Evolutionary conservation across 2,888 invertebrate species (phyloP).

Genomic region (Cybosia mesomella): DNA sequence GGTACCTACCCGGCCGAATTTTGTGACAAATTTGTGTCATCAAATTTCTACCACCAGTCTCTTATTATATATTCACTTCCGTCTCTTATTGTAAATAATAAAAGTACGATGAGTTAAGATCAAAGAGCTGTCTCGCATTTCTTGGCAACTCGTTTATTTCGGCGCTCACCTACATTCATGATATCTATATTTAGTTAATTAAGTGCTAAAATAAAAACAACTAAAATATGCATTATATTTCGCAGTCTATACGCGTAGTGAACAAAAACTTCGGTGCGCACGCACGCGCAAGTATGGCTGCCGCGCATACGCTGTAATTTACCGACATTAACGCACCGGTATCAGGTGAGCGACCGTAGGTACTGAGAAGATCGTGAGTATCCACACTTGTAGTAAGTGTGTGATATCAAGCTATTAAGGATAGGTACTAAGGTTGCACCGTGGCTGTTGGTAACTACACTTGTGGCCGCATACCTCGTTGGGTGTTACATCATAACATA

Average conservation of each 20-base stretch:
- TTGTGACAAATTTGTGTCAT: too few relatives aligned
- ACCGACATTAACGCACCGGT: constrained; percentile 51
- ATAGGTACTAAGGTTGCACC: background rate
- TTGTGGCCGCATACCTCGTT: background rate
- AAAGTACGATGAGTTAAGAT: background rate
- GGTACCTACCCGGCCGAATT: too few relatives aligned
- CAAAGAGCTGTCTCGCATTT: background rate
- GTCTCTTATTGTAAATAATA: background rate
- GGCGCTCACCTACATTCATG: constrained; percentile 28
- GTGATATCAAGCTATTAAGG: constrained; percentile 2
- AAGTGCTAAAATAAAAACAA: constrained; percentile 20
- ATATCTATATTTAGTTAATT: constrained; percentile 30
- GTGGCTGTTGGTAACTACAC: background rate
- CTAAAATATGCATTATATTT: constrained; percentile 38
- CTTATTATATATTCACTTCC: too few relatives aligned
- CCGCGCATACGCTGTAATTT: constrained; percentile 50
- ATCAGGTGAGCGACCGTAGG: constrained; percentile 37
- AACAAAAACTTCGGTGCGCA: constrained; percentile 33
- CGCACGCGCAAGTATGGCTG: constrained; percentile 31
- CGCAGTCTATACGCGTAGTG: constrained; percentile 29
- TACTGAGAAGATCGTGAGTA: constrained; percentile 7
- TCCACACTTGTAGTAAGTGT: background rate
- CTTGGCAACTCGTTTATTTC: constrained; percentile 7
- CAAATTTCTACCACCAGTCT: too few relatives aligned
- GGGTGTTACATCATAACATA: too few relatives aligned